Evolutionary conservation across 2,113 vertebrate genomes (phyloP), one percentile per base, ranked within the genome.

Genomic region (Poeciliopsis turrubarensis): DNA sequence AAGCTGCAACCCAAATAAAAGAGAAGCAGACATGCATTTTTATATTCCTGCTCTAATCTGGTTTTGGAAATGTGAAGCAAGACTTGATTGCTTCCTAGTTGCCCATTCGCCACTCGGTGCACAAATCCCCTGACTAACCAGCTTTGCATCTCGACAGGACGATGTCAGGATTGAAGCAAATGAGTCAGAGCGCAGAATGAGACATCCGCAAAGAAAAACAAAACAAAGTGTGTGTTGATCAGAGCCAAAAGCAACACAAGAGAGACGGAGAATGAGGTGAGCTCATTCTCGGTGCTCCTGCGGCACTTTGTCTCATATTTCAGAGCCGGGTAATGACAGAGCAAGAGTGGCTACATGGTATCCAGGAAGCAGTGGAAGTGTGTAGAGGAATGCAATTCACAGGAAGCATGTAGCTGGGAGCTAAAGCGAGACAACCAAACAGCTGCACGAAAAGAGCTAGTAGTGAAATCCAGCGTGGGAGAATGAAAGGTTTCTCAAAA

Each of bases 271-370:
- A 69, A 47, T 32, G 65, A 80, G 79, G 79, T 65, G 73, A 84
- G 79, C 77, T 87, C 67, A 80, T 85, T 77, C 81, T 66, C 0
- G 66, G 72, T 22, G 54, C 86, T 86, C 84, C 87, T 13, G 71
- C 62, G 80, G 79, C 79, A 62, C 64, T 89, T 80, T 66, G 81
- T 79, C 87, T 89, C 86, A 88, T 89, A 83, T 86, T 90, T 89
- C 77, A 73, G 70, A 65, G 76, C 82, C 65, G 89, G 89, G 85
- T 86, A 89, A 89, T 74, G 87, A 64, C 79, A 30, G 77, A 78
- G 68, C 34, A n/a, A 75, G 81, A 74, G 72, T 81, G 60, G 61
- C 65, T 54, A 30, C 68, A 70, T 60, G 82, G 41, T 27, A 85
- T 70, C 75, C 79, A 72, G 78, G 82, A 44, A 47, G 79, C 3